phyloP scores from a whole-genome alignment of 2,113 vertebrate species.

The Polyodon spathula region DNA sequence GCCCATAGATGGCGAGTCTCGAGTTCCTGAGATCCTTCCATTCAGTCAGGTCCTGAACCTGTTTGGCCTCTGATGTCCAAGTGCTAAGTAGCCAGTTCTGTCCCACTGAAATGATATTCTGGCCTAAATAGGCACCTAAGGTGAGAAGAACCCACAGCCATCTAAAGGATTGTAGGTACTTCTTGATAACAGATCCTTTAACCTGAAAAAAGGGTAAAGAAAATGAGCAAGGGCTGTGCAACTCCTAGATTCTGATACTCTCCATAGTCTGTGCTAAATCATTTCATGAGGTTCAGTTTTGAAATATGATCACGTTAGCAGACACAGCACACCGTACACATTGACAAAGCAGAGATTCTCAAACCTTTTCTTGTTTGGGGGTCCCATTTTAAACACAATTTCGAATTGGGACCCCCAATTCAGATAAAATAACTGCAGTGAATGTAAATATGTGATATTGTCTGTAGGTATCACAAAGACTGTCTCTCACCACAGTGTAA shows the following conservation, averaged over 20 bases:
- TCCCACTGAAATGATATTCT: conserved; percentile 39
- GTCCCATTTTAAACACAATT: too few relatives aligned
- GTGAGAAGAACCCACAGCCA: conserved; percentile 40
- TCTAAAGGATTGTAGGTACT: conserved; percentile 42
- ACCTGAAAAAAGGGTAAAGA: conserved; percentile 26
- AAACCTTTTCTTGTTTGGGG: too few relatives aligned
- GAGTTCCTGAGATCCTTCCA: conserved; percentile 42
- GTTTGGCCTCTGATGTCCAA: conserved; percentile 43
- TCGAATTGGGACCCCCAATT: too few relatives aligned
- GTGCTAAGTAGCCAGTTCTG: conserved; percentile 48
- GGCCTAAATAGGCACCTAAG: conserved; percentile 31
- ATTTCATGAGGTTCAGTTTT: too few relatives aligned
- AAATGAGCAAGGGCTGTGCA: not conserved
- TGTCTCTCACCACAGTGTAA: not conserved
- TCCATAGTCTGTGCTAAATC: too few relatives aligned
- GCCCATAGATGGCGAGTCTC: conserved; percentile 37
- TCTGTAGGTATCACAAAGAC: too few relatives aligned
- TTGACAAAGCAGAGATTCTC: too few relatives aligned
- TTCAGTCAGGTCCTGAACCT: conserved; percentile 30
- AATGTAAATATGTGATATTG: too few relatives aligned
- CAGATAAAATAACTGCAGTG: too few relatives aligned
- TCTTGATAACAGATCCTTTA: conserved; percentile 35
- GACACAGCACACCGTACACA: too few relatives aligned
- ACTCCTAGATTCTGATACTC: not conserved
- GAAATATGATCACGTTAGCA: too few relatives aligned